Evolutionary conservation across 2,797 vertebrate genomes (phyloP).

Genomic region (Platalea minor): DNA sequence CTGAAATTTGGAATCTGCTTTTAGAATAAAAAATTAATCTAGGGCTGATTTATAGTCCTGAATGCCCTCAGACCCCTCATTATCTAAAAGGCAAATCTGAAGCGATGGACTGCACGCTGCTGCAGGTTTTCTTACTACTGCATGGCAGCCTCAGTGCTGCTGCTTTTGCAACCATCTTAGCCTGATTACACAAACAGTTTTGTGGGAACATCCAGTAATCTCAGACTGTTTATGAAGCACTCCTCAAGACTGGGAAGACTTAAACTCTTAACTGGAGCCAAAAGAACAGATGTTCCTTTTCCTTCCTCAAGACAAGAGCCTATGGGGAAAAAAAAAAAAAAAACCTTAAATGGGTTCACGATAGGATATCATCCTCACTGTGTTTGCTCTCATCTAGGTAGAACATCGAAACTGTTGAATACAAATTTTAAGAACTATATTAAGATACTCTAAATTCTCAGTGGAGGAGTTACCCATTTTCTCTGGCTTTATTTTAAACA

Average conservation of each 20-base stretch:
- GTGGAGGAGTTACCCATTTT: background rate
- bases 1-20: background rate
- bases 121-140: background rate
- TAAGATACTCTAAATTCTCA: background rate
- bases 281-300: constrained; percentile 59
- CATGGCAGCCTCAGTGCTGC: background rate
- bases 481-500: background rate
- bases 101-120: fast-evolving
- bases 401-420: background rate
- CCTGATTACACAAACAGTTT: constrained; percentile 43
- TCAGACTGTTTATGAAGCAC: constrained; percentile 60
- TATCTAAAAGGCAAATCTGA: background rate
- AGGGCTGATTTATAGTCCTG: background rate
- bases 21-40: background rate
- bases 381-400: background rate
- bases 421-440: background rate
- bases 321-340: background rate
- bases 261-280: constrained; percentile 45
- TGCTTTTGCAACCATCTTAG: background rate
- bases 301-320: background rate
- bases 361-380: background rate
- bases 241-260: constrained; percentile 61
- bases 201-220: constrained; percentile 63
- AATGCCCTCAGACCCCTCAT: background rate
- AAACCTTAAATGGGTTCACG: background rate